Evolutionary conservation across 2,113 vertebrate genomes (phyloP), one percentile per base, ranked within the genome.

Genomic region (Australoheros scitulus): DNA sequence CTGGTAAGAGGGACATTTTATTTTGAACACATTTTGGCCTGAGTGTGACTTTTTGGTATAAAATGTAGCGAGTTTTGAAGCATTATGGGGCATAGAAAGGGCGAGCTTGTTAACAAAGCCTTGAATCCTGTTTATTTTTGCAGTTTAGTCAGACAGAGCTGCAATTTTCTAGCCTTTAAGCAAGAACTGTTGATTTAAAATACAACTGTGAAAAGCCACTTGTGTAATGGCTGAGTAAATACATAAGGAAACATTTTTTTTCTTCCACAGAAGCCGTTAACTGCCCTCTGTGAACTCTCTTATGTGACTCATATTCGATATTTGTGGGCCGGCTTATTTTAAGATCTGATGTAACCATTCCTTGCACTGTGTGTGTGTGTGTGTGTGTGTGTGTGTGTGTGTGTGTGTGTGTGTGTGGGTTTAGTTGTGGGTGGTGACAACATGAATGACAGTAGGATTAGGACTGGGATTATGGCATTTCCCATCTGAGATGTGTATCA

Each of bases 291-390:
- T 32, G 60, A 80, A 59, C 4, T 32, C 60, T 57, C 77, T 63
- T 34, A n/a, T 56, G 38, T 86, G 76, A 84, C 63, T 91, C 87
- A 84, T 87, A 59, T 84, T 61, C 6, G 56, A 80, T 85, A 77
- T 82, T 72, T 79, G 59, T 81, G 76, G 63, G 58, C 24, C 7
- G 50, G 43, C 20, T 80, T 82, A 80, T 77, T 88, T 88, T 77
- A 34, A 78, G 86, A 76, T 74, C 59, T 87, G 87, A 87, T 88
- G 80, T 61, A 87, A 87, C 76, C 56, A 2, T 63, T 60, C 11
- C 32, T 60, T 14, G 22, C 22, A 47, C 47, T 11, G 36, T 22
- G 81, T n/a, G 52, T 9, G 7, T 22, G 24, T 22, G 81, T n/a
- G 52, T 83, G 9, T 11, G 20, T 8, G 36, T 64, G 78, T 17